These are phyloP conservation scores for Odontothrips loti DNA, from an alignment of 2,888 invertebrate genomes.

Conservation along the genomic window DNA sequence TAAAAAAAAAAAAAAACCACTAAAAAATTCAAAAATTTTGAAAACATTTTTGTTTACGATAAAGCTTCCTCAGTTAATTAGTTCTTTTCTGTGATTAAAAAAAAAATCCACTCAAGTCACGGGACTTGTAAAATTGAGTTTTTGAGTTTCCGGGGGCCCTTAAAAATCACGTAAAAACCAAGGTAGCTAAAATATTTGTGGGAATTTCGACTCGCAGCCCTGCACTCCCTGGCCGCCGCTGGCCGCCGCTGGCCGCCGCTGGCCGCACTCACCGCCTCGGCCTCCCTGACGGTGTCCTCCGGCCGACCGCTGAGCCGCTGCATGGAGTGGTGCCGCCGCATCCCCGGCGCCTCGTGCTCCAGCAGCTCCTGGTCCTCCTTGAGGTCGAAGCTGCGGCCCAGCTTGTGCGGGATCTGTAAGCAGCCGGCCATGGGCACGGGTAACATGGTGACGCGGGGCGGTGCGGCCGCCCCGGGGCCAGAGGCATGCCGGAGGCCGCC, in stretches of 20 bases:
- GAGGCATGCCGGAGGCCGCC: neutral
- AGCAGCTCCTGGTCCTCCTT: constrained; percentile 56
- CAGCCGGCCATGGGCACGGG: constrained; percentile 40
- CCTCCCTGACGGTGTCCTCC: constrained; percentile 48
- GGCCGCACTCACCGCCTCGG: constrained; percentile 36
- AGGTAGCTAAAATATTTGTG: too few relatives aligned
- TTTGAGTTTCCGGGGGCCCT: too few relatives aligned
- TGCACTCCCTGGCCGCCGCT: too few relatives aligned
- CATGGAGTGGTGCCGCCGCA: constrained; percentile 72
- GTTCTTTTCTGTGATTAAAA: too few relatives aligned
- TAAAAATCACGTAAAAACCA: too few relatives aligned
- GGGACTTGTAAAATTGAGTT: too few relatives aligned
- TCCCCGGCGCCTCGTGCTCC: constrained; percentile 51
- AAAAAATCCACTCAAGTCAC: too few relatives aligned
- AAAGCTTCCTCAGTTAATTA: too few relatives aligned
- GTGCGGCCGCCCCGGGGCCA: neutral
- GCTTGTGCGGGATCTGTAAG: constrained; percentile 81
- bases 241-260: too few relatives aligned
- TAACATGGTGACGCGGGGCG: too few relatives aligned
- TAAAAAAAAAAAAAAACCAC: neutral
- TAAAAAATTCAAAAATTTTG: neutral
- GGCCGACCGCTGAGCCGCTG: constrained; percentile 56
- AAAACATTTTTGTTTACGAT: too few relatives aligned
- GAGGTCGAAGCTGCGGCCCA: constrained; percentile 84
- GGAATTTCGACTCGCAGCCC: too few relatives aligned